These are phyloP conservation scores for Sebastiscus tertius DNA, from an alignment of 2,797 vertebrate genomes.

Conservation along the genomic window DNA sequence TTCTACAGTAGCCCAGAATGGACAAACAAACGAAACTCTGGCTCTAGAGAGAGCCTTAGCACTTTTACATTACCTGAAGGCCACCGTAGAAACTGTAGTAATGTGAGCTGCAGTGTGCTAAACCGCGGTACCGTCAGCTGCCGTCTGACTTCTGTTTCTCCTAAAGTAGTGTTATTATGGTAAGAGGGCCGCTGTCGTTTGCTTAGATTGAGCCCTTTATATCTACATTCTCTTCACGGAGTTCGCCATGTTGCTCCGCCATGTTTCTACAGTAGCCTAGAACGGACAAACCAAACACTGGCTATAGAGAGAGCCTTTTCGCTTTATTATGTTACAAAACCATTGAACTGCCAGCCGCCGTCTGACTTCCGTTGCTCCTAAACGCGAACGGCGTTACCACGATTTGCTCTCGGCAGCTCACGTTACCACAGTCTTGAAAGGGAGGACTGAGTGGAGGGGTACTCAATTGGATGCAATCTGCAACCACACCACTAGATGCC, in stretches of 20 bases:
- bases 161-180: not conserved
- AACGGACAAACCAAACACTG: too few species aligned
- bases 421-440: not conserved
- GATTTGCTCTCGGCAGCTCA: too few species aligned
- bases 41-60: not conserved
- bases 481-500: not conserved
- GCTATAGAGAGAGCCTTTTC: too few species aligned
- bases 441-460: not conserved
- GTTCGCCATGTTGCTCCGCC: too few species aligned
- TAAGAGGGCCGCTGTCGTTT: not conserved
- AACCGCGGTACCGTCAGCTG: not conserved
- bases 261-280: too few species aligned
- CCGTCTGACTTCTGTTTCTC: too few species aligned
- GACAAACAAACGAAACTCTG: not conserved
- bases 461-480: not conserved
- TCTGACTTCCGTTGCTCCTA: too few species aligned
- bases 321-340: too few species aligned
- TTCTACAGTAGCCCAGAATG: not conserved
- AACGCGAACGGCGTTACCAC: not conserved
- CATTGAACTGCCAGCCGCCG: too few species aligned
- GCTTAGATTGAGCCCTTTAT: too few species aligned
- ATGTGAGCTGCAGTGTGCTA: not conserved
- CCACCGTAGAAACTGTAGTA: not conserved
- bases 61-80: not conserved
- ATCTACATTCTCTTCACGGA: too few species aligned